Percentiles rank a stretch among this genome's conserved stretches.
These are phyloP conservation scores for Brachionus plicatilis DNA, from an alignment of 1,140 invertebrate genomes.

Conservation along the genomic window DNA sequence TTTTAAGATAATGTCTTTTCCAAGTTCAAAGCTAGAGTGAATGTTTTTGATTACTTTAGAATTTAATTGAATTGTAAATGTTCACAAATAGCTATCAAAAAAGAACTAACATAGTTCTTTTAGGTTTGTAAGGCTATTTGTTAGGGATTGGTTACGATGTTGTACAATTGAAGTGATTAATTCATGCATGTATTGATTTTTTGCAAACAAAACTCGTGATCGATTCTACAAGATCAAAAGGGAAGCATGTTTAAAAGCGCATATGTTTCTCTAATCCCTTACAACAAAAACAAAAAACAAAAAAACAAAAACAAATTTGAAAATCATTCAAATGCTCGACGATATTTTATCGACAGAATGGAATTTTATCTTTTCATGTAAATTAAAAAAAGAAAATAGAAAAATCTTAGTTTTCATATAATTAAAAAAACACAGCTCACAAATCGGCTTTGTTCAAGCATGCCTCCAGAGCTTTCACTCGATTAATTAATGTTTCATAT, in stretches of 20 bases:
- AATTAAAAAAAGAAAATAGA: neutral
- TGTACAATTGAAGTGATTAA: neutral
- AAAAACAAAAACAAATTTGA: neutral
- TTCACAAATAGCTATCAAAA: neutral
- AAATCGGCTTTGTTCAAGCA: neutral
- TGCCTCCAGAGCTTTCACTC: neutral
- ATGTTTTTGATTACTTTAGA: neutral
- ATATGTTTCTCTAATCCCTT: neutral
- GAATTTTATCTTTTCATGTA: neutral
- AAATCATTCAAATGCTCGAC: neutral
- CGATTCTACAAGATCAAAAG: neutral
- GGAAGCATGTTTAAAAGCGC: neutral
- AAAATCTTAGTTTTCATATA: neutral
- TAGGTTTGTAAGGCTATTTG: neutral
- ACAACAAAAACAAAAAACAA: neutral
- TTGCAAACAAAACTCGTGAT: neutral
- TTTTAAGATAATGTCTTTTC: too few species aligned
- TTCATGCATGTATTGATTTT: neutral
- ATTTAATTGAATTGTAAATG: neutral
- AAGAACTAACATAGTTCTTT: neutral
- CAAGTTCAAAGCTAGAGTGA: too few species aligned
- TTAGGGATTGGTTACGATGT: too few species aligned
- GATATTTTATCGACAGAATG: neutral
- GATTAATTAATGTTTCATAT: neutral
- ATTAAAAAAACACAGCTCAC: neutral